phyloP scores from a whole-genome alignment of 2,113 vertebrate genomes.

The Hydropotes inermis region DNA sequence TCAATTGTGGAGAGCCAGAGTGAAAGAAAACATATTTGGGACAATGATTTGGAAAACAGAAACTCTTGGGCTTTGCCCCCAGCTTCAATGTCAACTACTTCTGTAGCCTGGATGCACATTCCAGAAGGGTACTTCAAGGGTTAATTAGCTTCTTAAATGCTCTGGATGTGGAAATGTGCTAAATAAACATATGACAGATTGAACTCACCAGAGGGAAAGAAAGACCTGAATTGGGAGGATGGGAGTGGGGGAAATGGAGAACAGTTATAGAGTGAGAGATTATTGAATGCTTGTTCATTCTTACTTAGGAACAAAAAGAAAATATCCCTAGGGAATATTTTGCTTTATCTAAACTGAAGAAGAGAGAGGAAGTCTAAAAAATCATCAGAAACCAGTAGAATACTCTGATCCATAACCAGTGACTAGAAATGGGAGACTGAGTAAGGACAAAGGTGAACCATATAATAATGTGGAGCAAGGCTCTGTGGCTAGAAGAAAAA shows the following conservation, averaged over 20 bases:
- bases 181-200: conserved; percentile 49
- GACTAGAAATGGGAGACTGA: not conserved
- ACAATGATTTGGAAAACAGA: conserved; percentile 33
- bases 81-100: conserved; percentile 47
- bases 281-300: conserved; percentile 20
- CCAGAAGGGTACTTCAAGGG: conserved; percentile 12
- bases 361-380: conserved; percentile 20
- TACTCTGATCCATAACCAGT: not conserved
- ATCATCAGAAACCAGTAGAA: not conserved
- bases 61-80: conserved; percentile 39
- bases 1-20: conserved; percentile 42
- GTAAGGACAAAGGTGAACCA: not conserved
- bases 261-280: conserved; percentile 36
- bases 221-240: not conserved
- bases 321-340: not conserved
- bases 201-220: conserved; percentile 14
- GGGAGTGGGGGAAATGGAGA: not conserved
- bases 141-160: conserved; percentile 57
- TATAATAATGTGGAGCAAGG: conserved; percentile 15
- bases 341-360: conserved; percentile 16
- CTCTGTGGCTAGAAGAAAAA: not conserved
- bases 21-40: conserved; percentile 36
- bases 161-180: conserved; percentile 34
- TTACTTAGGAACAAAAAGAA: conserved; percentile 8
- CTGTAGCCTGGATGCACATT: not conserved